A percentile compares a stretch with the other conserved stretches of the same genome.
Conservation (phyloP, 2,797 vertebrate genomes). For the Leucoraja ocellata region DNA sequence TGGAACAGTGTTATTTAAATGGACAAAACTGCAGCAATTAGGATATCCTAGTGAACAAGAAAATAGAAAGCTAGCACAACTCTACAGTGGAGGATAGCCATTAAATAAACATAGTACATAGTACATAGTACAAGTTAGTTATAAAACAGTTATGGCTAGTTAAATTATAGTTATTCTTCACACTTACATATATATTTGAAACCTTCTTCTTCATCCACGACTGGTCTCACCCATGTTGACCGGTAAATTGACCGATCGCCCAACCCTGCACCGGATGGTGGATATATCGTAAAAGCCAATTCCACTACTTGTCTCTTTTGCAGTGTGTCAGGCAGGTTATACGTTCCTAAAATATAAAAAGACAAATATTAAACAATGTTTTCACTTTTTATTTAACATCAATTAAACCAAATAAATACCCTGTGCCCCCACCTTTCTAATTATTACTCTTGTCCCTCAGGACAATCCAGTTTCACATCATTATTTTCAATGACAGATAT, state of each 20-base stretch:
- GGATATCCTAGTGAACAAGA: too few relatives aligned
- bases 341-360: constrained; percentile 17
- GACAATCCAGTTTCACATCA: not conserved
- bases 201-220: constrained; percentile 46
- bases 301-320: constrained; percentile 47
- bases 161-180: not conserved
- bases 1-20: too few relatives aligned
- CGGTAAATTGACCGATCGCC: not conserved
- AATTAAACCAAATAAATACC: not conserved
- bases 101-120: too few relatives aligned
- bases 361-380: not conserved
- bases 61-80: not conserved
- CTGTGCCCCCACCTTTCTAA: not conserved
- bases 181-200: constrained; percentile 48
- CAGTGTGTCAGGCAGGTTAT: constrained; percentile 21
- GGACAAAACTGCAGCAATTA: too few relatives aligned
- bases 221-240: constrained; percentile 46
- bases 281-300: constrained; percentile 52
- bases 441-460: not conserved
- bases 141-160: not conserved
- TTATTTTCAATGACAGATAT: not conserved
- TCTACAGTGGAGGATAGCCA: not conserved
- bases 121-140: not conserved
- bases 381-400: not conserved
- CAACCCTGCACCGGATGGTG: constrained; percentile 44